A percentile compares a stretch with the other conserved stretches of the same genome.
These are phyloP conservation scores for Felis chaus DNA, from an alignment of 2,113 vertebrate species.

Conservation along the genomic window DNA sequence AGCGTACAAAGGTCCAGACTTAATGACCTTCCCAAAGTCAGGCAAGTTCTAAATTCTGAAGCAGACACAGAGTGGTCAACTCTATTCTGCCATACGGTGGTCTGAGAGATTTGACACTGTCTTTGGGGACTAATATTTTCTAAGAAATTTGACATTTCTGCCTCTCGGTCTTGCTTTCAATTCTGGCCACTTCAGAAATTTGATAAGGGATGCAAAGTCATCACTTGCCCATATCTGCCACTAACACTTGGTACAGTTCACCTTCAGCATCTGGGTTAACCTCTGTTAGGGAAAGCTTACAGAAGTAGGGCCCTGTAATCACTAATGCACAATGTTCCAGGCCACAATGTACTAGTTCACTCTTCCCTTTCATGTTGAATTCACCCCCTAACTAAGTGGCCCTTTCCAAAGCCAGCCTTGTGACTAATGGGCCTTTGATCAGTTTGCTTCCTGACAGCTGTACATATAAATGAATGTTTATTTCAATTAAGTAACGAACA, in stretches of 20 bases:
- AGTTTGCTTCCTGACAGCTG: constrained; percentile 66
- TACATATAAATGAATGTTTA: constrained; percentile 61
- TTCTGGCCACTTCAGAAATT: constrained; percentile 33
- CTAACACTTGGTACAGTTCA: not conserved
- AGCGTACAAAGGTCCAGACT: not conserved
- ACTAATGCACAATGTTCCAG: constrained; percentile 50
- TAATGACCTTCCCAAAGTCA: not conserved
- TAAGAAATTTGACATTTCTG: not conserved
- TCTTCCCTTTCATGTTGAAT: constrained; percentile 64
- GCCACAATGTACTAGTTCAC: not conserved
- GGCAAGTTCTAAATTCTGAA: not conserved
- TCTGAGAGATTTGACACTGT: not conserved
- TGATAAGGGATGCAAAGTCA: not conserved
- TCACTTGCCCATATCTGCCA: not conserved
- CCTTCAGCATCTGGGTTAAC: constrained; percentile 33
- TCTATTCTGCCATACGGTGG: not conserved
- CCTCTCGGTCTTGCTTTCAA: not conserved
- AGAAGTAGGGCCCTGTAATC: constrained; percentile 24
- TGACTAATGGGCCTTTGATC: constrained; percentile 74
- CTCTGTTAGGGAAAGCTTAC: not conserved
- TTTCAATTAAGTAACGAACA: constrained; percentile 57
- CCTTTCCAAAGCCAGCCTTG: constrained; percentile 60
- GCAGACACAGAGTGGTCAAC: not conserved
- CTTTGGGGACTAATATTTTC: not conserved
- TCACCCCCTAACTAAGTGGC: constrained; percentile 58